These are phyloP conservation scores for Sandelia bainsii DNA, from an alignment of 2,797 vertebrate genomes.

Conservation along the genomic window DNA sequence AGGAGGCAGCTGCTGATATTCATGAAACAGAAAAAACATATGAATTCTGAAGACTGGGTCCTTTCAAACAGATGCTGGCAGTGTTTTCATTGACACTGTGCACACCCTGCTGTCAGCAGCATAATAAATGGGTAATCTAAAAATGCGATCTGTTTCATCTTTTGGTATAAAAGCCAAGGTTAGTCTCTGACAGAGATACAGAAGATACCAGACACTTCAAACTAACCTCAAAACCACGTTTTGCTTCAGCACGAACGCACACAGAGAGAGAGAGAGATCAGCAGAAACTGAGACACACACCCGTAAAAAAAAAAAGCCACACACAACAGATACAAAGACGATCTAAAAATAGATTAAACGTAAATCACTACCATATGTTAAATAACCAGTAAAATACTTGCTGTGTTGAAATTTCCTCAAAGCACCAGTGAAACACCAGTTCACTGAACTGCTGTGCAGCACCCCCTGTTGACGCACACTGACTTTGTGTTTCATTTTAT, in stretches of 20 bases:
- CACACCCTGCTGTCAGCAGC: constrained; percentile 47
- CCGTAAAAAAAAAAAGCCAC: constrained; percentile 8
- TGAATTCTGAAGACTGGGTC: constrained; percentile 16
- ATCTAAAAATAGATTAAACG: constrained; percentile 54
- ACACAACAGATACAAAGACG: constrained; percentile 47
- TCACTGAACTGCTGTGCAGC: constrained; percentile 51
- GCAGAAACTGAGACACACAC: constrained; percentile 30
- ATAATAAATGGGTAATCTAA: constrained; percentile 51
- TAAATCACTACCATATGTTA: constrained; percentile 62
- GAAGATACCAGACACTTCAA: constrained; percentile 62
- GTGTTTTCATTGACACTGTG: constrained; percentile 51
- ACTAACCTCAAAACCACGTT: constrained; percentile 58
- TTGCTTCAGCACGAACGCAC: constrained; percentile 15
- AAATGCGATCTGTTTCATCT: constrained; percentile 51
- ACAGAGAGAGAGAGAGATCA: neutral
- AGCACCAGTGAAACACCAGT: constrained; percentile 16
- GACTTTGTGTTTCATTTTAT: neutral
- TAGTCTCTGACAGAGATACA: constrained; percentile 30
- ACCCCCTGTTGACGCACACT: constrained; percentile 65
- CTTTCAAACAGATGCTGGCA: constrained; percentile 52
- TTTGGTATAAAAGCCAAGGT: constrained; percentile 37
- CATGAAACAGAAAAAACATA: constrained; percentile 28
- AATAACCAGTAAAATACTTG: constrained; percentile 42
- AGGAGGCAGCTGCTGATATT: constrained; percentile 12
- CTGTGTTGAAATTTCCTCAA: constrained; percentile 27